These are phyloP conservation scores for Troilus luridus DNA, from an alignment of 2,888 invertebrate species.

Conservation along the genomic window DNA sequence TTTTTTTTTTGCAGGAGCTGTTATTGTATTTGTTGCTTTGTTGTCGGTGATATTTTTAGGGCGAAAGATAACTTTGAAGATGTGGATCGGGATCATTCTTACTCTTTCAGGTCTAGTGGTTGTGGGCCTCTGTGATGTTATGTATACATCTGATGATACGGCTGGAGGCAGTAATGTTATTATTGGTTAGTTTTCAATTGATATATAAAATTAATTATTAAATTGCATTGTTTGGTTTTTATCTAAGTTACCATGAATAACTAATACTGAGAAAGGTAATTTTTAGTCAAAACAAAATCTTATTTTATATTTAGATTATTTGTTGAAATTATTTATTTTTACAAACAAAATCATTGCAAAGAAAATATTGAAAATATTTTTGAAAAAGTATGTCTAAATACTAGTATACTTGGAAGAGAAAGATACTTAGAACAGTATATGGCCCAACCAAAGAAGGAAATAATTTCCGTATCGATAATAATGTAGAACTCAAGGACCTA, in stretches of 20 bases:
- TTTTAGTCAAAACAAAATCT: too few species aligned
- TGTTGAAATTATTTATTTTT: too few species aligned
- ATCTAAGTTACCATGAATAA: neutral
- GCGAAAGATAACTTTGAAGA: slow-evolving; percentile 75
- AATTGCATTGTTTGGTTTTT: neutral
- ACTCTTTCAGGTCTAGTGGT: slow-evolving; percentile 80
- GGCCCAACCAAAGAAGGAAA: too few species aligned
- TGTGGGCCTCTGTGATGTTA: slow-evolving; percentile 83
- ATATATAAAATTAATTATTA: neutral
- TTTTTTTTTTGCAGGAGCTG: slow-evolving; percentile 74
- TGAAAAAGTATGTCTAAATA: too few species aligned
- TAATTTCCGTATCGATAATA: too few species aligned
- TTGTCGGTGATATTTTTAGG: slow-evolving; percentile 87
- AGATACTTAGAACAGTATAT: too few species aligned
- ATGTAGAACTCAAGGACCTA: too few species aligned
- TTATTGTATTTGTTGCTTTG: slow-evolving; percentile 90
- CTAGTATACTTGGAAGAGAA: too few species aligned
- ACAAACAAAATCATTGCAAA: too few species aligned
- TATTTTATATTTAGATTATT: too few species aligned
- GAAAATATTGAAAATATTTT: too few species aligned
- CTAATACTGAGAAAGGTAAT: too few species aligned
- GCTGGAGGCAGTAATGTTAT: slow-evolving; percentile 78
- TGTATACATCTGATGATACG: slow-evolving; percentile 68
- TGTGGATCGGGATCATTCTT: slow-evolving; percentile 84
- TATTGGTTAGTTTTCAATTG: slow-evolving; percentile 72